Evolutionary conservation across 2,797 vertebrate genomes (phyloP).

Genomic region (Kryptolebias ocellatus): DNA sequence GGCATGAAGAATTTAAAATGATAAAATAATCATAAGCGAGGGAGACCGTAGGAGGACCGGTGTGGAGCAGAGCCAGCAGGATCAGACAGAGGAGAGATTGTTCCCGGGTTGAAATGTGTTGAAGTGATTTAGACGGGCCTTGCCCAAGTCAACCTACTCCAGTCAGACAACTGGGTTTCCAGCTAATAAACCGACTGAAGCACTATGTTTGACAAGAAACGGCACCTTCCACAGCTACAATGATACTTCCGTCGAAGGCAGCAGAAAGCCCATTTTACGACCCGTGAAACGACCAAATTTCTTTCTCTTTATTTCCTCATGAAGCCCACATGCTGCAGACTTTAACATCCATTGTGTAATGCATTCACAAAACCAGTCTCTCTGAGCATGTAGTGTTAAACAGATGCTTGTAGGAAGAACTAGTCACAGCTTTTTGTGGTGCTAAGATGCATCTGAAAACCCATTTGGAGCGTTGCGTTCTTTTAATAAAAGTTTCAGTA

Average conservation of each 20-base stretch:
- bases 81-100: constrained; percentile 72
- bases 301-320: constrained; percentile 30
- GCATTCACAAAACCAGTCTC: constrained; percentile 38
- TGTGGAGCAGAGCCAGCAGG: constrained; percentile 66
- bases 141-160: constrained; percentile 51
- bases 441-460: constrained; percentile 32
- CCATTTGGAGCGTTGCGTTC: constrained; percentile 36
- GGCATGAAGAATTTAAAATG: constrained; percentile 80
- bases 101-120: constrained; percentile 57
- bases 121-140: constrained; percentile 42
- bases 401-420: constrained; percentile 72
- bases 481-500: constrained; percentile 49
- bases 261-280: constrained; percentile 45
- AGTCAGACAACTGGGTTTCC: constrained; percentile 57
- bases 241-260: constrained; percentile 30
- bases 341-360: constrained; percentile 42
- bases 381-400: constrained; percentile 44
- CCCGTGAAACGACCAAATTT: constrained; percentile 34
- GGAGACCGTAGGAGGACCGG: constrained; percentile 61
- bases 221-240: constrained; percentile 40
- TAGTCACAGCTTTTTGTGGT: constrained; percentile 50
- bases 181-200: constrained; percentile 44
- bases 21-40: constrained; percentile 78
- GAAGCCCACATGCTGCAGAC: constrained; percentile 43
- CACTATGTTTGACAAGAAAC: constrained; percentile 28